A percentile compares a stretch with the other conserved stretches of the same genome.
Conservation (phyloP, 2,888 invertebrate genomes). For the Plagodis pulveraria region DNA sequence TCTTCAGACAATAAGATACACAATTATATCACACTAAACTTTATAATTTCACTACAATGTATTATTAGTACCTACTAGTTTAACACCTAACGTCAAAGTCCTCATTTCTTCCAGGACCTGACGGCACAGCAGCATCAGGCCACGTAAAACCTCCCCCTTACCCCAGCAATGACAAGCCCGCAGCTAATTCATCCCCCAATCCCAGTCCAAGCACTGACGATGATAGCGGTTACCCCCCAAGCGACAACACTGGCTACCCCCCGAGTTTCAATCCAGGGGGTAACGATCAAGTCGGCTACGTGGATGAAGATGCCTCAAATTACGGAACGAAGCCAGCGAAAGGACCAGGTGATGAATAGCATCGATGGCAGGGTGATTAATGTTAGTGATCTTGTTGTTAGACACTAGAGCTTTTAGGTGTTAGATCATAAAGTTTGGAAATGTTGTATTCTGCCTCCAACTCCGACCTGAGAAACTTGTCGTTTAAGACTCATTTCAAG, state of each 20-base stretch:
- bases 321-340: constrained; percentile 69
- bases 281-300: constrained; percentile 55
- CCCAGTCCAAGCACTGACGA: constrained; percentile 41
- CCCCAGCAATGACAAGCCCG: constrained; percentile 57
- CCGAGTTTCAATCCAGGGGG: constrained; percentile 39
- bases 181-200: constrained; percentile 43
- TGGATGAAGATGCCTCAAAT: constrained; percentile 64
- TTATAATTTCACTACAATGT: too few relatives aligned
- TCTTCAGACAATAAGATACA: too few relatives aligned
- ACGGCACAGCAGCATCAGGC: constrained; percentile 85
- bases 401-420: constrained; percentile 15
- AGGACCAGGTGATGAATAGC: constrained; percentile 81
- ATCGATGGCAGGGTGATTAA: constrained; percentile 68
- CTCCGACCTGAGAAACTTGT: neutral
- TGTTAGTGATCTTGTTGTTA: constrained; percentile 71
- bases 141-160: constrained; percentile 82
- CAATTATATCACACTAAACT: neutral
- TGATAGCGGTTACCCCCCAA: constrained; percentile 32
- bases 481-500: neutral
- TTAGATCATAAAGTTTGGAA: neutral
- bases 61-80: neutral
- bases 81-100: constrained; percentile 1
- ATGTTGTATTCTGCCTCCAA: neutral
- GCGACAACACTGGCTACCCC: constrained; percentile 28
- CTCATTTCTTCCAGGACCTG: constrained; percentile 63